A percentile compares a stretch with the other conserved stretches of the same genome.
These are phyloP conservation scores for Propithecus deckenii DNA, from an alignment of 2,797 vertebrate species.

Conservation along the genomic window DNA sequence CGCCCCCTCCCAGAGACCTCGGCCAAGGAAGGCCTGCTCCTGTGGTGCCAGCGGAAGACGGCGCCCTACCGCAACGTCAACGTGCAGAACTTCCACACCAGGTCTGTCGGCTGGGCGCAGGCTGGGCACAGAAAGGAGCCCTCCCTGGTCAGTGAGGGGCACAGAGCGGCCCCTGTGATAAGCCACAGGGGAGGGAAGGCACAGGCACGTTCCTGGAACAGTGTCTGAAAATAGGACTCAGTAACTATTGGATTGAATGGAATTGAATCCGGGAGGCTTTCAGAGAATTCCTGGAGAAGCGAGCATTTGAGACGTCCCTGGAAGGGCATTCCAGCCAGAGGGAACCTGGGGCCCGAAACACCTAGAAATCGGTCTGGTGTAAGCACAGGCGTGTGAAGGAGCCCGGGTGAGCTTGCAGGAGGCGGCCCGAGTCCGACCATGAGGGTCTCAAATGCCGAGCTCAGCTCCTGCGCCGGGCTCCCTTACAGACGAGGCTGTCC, in stretches of 20 bases:
- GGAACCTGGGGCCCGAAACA: background rate
- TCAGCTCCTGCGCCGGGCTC: background rate
- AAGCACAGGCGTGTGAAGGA: background rate
- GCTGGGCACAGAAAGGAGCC: background rate
- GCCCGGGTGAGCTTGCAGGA: background rate
- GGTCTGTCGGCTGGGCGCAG: conserved; percentile 59
- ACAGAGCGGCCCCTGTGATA: background rate
- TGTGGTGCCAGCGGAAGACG: conserved; percentile 86
- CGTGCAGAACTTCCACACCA: conserved; percentile 86
- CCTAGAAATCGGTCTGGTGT: background rate
- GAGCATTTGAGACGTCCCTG: background rate
- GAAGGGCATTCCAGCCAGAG: background rate
- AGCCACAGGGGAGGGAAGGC: background rate
- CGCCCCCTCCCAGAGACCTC: conserved; percentile 80
- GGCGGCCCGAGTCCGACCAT: background rate
- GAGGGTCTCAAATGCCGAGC: background rate
- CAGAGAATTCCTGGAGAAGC: background rate
- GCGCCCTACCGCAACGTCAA: conserved; percentile 85
- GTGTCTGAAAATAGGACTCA: background rate
- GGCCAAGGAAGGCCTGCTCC: conserved; percentile 84
- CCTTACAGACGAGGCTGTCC: background rate
- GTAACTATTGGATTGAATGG: background rate
- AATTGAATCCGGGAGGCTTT: background rate
- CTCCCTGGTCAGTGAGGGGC: background rate
- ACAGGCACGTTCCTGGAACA: background rate